A percentile compares a stretch with the other conserved stretches of the same genome.
phyloP scores from a whole-genome alignment of 2,797 vertebrate species.

The Eospalax fontanierii region DNA sequence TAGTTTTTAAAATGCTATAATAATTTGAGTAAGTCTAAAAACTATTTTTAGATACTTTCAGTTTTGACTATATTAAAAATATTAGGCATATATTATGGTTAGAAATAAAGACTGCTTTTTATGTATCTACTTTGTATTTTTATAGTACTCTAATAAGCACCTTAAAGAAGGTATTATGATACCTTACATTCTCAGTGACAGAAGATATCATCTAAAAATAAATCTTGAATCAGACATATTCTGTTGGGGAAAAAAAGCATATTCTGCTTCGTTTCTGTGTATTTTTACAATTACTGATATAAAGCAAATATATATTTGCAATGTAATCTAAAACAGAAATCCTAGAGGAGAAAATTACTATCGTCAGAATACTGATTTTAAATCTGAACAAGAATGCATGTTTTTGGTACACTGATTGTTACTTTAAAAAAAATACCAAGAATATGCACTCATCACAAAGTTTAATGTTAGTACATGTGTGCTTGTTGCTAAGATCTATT shows the following conservation, averaged over 20 bases:
- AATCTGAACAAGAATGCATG: slow-evolving; percentile 4
- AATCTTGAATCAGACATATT: neutral
- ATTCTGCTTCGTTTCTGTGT: neutral
- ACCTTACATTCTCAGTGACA: neutral
- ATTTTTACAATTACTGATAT: neutral
- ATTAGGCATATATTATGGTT: slow-evolving; percentile 11
- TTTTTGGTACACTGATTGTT: neutral
- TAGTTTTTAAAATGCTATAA: slow-evolving; percentile 6
- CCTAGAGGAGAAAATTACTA: neutral
- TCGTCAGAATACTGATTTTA: neutral
- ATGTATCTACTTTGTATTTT: neutral
- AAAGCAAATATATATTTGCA: neutral
- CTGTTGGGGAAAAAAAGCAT: slow-evolving; percentile 30
- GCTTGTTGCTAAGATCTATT: neutral
- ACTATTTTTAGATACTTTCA: too few relatives aligned
- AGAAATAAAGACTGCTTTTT: neutral
- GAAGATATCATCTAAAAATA: slow-evolving; percentile 21
- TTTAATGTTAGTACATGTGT: neutral
- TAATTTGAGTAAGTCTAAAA: slow-evolving; percentile 13
- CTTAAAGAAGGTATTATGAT: neutral
- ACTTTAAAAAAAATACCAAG: slow-evolving; percentile 42
- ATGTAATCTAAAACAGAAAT: slow-evolving; percentile 45
- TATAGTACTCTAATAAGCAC: neutral
- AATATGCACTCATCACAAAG: neutral
- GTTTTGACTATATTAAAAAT: slow-evolving; percentile 37